Conservation (phyloP, 2,797 vertebrate species). For the Mormyrops attenuatus region DNA sequence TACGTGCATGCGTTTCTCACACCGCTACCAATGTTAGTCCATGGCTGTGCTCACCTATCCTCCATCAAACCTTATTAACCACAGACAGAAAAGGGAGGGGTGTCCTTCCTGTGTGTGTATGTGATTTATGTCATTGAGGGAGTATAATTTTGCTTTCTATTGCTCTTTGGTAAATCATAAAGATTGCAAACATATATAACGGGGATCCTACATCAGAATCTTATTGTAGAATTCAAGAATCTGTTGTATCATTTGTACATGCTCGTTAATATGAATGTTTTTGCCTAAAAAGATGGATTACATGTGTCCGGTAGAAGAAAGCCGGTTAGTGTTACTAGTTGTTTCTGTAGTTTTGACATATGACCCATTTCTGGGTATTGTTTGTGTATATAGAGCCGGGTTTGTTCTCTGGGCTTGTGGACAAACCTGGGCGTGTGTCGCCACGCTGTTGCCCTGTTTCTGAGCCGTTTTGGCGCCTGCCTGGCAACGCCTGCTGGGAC, state of each 20-base stretch:
- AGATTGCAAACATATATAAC: background rate
- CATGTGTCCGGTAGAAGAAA: background rate
- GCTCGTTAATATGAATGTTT: background rate
- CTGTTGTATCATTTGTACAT: background rate
- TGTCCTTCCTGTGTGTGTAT: background rate
- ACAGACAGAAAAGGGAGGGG: background rate
- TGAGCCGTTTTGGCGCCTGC: background rate
- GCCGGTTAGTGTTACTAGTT: background rate
- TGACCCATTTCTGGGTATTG: background rate
- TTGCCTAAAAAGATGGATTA: background rate
- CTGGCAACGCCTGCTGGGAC: constrained; percentile 9
- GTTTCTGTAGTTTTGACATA: background rate
- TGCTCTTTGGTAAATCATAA: background rate
- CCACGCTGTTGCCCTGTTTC: background rate
- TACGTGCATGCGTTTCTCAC: background rate
- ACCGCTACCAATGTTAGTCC: background rate
- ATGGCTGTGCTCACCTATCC: background rate
- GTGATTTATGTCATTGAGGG: background rate
- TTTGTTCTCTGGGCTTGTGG: background rate
- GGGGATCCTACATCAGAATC: background rate
- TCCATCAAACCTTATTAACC: background rate
- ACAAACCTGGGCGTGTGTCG: constrained; percentile 3
- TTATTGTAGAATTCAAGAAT: background rate
- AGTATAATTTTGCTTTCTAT: background rate
- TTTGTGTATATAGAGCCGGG: background rate